Evolutionary conservation across 2,113 vertebrate genomes (phyloP).

Genomic region (Glaucomys volans): DNA sequence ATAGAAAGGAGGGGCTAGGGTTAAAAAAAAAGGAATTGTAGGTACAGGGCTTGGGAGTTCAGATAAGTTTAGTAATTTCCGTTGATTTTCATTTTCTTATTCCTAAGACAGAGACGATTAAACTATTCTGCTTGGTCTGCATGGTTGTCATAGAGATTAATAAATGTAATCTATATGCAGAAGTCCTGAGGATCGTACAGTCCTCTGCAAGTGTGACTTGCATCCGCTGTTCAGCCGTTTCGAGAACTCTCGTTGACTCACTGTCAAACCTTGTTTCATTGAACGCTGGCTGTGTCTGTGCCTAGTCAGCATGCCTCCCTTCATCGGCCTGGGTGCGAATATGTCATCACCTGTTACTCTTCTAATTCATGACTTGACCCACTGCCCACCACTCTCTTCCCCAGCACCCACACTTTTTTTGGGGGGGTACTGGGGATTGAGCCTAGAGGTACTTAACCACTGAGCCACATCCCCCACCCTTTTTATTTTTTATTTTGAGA

Average conservation of each 20-base stretch:
- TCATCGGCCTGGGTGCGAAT: background rate
- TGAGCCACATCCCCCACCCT: too few species aligned
- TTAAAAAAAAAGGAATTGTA: background rate
- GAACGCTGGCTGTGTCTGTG: background rate
- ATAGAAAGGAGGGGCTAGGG: background rate
- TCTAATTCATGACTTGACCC: background rate
- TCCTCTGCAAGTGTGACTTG: background rate
- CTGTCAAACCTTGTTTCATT: background rate
- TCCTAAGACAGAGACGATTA: background rate
- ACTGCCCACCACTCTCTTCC: accelerated
- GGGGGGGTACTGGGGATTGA: too few species aligned
- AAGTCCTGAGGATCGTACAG: background rate
- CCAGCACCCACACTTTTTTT: background rate
- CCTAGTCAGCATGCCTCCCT: background rate
- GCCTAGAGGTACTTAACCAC: too few species aligned
- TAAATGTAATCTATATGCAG: background rate
- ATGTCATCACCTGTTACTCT: background rate
- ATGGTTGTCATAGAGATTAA: constrained; percentile 3
- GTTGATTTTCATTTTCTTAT: background rate
- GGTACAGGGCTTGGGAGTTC: background rate
- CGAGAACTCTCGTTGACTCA: background rate
- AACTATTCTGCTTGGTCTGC: background rate
- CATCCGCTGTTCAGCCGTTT: background rate
- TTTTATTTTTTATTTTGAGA: too few species aligned
- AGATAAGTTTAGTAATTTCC: background rate